A percentile compares a stretch with the other conserved stretches of the same genome.
Evolutionary conservation across 30 jellyfish, hydroid and myxozoan species (phyloP).

Genomic region (Haliclystus octoradiatus): DNA sequence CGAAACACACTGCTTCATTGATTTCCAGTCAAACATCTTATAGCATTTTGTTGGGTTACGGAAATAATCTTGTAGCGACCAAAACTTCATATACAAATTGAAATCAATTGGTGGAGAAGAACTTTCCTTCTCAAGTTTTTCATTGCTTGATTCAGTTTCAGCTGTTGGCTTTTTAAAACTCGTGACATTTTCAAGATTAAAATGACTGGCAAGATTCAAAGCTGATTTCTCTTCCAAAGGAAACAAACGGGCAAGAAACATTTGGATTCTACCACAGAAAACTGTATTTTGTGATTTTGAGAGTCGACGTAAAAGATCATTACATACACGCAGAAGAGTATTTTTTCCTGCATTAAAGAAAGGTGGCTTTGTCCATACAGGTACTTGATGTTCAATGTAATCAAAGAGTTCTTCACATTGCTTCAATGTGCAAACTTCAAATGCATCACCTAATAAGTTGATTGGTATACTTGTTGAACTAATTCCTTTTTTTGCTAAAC

Average conservation of each 20-base stretch:
- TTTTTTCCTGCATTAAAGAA: constrained; percentile 70
- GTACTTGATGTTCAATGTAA: constrained; percentile 70
- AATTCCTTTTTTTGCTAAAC: constrained; percentile 35
- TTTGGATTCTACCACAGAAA: constrained; percentile 87
- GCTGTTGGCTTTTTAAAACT: constrained; percentile 28
- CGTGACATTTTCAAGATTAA: constrained; percentile 74
- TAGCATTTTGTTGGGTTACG: constrained; percentile 69
- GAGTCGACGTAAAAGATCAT: constrained; percentile 72
- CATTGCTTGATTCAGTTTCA: constrained; percentile 34
- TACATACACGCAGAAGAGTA: constrained; percentile 87
- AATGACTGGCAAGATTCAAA: constrained; percentile 76
- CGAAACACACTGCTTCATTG: constrained; percentile 29
- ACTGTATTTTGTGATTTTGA: constrained; percentile 78
- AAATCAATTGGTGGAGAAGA: constrained; percentile 74
- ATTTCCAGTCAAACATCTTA: constrained; percentile 68
- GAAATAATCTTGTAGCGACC: constrained; percentile 81
- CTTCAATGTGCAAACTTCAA: constrained; percentile 55
- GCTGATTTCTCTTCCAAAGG: constrained; percentile 97
- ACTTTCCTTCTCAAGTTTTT: constrained; percentile 32
- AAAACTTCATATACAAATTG: constrained; percentile 54
- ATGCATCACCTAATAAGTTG: constrained; percentile 45
- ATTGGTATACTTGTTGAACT: constrained; percentile 82
- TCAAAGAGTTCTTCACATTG: constrained; percentile 66
- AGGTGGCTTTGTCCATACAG: constrained; percentile 57
- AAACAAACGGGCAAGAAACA: constrained; percentile 81